phyloP scores from a whole-genome alignment of 2,888 invertebrate genomes.

The Lasioglossum figueresi region DNA sequence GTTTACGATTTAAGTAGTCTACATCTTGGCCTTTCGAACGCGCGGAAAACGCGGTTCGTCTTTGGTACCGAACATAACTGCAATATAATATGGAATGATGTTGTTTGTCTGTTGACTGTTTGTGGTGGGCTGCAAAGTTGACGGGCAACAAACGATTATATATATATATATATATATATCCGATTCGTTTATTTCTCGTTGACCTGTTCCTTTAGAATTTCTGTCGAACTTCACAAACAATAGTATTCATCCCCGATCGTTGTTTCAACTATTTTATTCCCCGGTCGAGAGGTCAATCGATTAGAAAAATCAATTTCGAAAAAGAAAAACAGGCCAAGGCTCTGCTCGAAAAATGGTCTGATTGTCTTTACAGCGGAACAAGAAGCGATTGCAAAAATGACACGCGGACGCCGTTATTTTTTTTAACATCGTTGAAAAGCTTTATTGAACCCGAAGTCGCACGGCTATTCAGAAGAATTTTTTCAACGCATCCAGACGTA shows the following conservation, averaged over 20 bases:
- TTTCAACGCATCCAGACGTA: conserved; percentile 38
- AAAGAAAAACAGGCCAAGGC: conserved; percentile 27
- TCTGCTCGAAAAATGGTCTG: conserved; percentile 37
- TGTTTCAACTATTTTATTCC: neutral
- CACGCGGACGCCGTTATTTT: conserved; percentile 29
- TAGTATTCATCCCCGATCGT: neutral
- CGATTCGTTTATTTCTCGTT: neutral
- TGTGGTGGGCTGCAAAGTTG: conserved; percentile 19
- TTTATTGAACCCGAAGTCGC: conserved; percentile 66
- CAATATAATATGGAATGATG: conserved; percentile 34
- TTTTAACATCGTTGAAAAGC: conserved; percentile 52
- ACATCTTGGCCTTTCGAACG: conserved; percentile 58
- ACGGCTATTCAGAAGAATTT: conserved; percentile 25
- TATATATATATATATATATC: neutral
- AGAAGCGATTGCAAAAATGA: conserved; percentile 34
- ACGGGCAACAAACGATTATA: neutral
- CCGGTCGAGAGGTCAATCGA: neutral
- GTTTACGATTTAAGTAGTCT: conserved; percentile 57
- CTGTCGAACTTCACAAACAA: neutral
- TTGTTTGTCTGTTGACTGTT: conserved; percentile 27
- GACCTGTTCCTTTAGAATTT: neutral
- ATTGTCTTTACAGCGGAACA: conserved; percentile 62
- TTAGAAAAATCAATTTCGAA: neutral
- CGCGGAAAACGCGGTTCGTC: conserved; percentile 62
- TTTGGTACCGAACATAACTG: conserved; percentile 68